Conservation (phyloP, 2,113 vertebrate species). For the Felis chaus region DNA sequence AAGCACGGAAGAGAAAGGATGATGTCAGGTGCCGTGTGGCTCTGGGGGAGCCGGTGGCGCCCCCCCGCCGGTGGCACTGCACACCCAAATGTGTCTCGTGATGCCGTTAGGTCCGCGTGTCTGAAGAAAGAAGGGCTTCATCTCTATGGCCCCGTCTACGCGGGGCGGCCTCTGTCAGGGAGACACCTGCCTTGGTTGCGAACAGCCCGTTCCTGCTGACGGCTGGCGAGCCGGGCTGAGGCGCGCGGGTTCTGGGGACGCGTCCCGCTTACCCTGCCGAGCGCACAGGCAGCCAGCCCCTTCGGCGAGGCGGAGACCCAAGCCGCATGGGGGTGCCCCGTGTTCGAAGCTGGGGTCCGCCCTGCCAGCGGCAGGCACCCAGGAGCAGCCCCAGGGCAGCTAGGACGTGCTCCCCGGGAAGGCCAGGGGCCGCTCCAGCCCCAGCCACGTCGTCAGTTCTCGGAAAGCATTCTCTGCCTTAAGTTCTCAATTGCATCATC, state of each 20-base stretch:
- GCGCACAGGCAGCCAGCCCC: neutral
- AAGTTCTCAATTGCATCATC: neutral
- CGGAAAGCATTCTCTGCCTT: neutral
- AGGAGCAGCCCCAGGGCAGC: neutral
- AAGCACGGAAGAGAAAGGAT: rapidly evolving
- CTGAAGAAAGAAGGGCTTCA: neutral
- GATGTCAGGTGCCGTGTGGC: rapidly evolving
- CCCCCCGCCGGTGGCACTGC: rapidly evolving
- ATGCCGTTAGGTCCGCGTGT: neutral
- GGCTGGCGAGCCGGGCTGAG: neutral
- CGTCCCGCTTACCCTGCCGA: neutral
- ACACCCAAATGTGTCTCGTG: neutral
- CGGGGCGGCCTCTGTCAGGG: neutral
- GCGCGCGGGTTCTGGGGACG: neutral
- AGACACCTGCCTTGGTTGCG: neutral
- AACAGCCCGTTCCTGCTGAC: neutral
- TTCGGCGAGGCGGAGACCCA: no score
- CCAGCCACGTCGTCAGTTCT: neutral
- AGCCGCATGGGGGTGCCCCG: neutral
- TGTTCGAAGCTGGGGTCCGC: neutral
- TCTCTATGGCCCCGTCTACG: rapidly evolving
- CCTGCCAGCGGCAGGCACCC: neutral
- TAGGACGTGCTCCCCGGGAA: neutral
- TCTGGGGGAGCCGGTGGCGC: neutral
- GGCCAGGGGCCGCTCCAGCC: rapidly evolving